These are phyloP conservation scores for Neocloeon triangulifer DNA, from an alignment of 1,140 invertebrate genomes.

Conservation along the genomic window DNA sequence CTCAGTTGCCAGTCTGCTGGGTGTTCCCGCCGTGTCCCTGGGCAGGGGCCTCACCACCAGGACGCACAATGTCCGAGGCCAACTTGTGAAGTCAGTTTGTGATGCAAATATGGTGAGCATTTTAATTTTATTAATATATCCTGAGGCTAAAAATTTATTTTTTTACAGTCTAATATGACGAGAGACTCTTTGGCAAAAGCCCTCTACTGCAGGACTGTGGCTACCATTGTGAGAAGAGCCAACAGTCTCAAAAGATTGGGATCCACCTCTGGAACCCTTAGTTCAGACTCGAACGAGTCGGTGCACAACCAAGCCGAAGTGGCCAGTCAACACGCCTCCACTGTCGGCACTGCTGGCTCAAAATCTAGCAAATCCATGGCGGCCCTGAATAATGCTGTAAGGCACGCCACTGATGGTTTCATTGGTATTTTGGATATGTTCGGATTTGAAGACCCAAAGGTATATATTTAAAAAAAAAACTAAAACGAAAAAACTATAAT, in stretches of 20 bases:
- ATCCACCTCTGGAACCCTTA: constrained; percentile 54
- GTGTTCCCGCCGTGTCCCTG: constrained; percentile 49
- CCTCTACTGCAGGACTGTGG: constrained; percentile 82
- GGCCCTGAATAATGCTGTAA: constrained; percentile 70
- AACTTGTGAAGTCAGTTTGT: constrained; percentile 59
- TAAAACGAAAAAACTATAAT: constrained; percentile 2
- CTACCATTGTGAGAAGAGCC: constrained; percentile 74
- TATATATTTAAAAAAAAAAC: constrained; percentile 10
- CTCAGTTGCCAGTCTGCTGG: constrained; percentile 61
- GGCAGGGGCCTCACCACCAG: constrained; percentile 61
- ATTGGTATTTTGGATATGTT: constrained; percentile 92
- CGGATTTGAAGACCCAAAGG: constrained; percentile 76
- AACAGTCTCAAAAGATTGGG: constrained; percentile 76
- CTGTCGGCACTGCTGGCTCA: constrained; percentile 60
- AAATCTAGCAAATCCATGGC: constrained; percentile 61
- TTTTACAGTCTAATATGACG: constrained; percentile 48
- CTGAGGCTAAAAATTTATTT: constrained; percentile 3
- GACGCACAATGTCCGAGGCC: constrained; percentile 63
- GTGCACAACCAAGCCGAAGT: constrained; percentile 60
- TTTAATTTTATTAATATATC: constrained; percentile 2
- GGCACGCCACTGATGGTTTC: constrained; percentile 84
- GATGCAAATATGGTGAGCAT: constrained; percentile 48
- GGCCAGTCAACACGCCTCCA: constrained; percentile 68
- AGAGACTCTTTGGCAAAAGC: constrained; percentile 79
- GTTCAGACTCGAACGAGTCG: constrained; percentile 76